Base-by-base conservation (phyloP, 2,888 invertebrate species). In the Melanostoma scalare region DNA sequence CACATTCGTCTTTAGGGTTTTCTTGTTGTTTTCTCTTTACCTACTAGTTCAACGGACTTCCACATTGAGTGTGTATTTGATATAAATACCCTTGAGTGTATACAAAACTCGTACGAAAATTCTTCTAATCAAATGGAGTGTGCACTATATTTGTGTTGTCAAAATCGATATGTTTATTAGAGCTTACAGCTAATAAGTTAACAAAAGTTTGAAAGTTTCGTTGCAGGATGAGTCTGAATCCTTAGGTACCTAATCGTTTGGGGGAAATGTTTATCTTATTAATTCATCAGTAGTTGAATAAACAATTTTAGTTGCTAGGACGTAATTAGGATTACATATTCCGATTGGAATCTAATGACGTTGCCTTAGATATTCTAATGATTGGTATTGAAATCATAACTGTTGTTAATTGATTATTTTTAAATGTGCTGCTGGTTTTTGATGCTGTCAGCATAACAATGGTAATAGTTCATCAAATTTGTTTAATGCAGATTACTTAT, bases 1-100 rank as follows among this genome's bases (percentile, higher is more conserved):
- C 67, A 61, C 67, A 81, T 81, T 76, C 61, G 72, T 81, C 81
- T 72, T 67, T 36, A 68, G 61, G 61, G 79, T 20, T 46, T 46
- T 35, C 6, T 69, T 31, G 6, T 76, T 68, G 31, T 69, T 44
- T 33, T 72, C 38, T 40, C 38, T 9, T 31, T 6, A 35, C n/a
- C 4, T 61, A 30, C 44, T 36, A 6, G n/a, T n/a, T 46, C 42
- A 42, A 42, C 42, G 42, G 42, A 6, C 9, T 8, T 42, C 3
- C 5, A n/a, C 42, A 8, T 1, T 20, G 20, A 20, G 20, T 20
- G 42, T 42, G 8, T 42, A 42, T 42, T 8, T n/a, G 9, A 42
- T 42, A 42, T 42, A 42, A 42, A 8, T 35, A 4, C 4, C 20
- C 6, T 4, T 6, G 46, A 46, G 9, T 35, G 10, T n/a, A 33